Conservation (phyloP, 2,113 vertebrate species). For the Perca fluviatilis region DNA sequence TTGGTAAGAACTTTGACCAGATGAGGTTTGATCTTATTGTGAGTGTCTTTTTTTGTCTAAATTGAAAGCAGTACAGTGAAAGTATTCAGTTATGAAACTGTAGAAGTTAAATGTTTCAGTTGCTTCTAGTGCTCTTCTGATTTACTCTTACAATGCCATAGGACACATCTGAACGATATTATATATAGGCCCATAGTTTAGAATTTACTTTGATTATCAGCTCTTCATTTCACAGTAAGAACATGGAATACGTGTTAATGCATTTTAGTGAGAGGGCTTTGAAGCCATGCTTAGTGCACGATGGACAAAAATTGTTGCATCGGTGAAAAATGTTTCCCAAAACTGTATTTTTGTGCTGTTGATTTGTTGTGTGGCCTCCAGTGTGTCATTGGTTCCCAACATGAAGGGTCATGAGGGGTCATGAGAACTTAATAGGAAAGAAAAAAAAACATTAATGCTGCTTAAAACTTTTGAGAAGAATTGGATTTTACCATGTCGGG, state of each 20-base stretch:
- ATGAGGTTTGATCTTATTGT: not conserved
- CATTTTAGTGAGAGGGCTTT: not conserved
- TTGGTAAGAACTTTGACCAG: conserved; percentile 53
- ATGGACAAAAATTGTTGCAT: not conserved
- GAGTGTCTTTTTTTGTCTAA: conserved; percentile 11
- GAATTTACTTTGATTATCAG: not conserved
- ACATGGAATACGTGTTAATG: not conserved
- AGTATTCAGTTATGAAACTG: not conserved
- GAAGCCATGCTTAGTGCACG: not conserved
- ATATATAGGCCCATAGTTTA: not conserved
- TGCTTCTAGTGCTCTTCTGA: not conserved
- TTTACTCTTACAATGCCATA: not conserved
- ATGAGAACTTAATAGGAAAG: not conserved
- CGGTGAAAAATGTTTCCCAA: not conserved
- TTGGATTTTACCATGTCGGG: not conserved
- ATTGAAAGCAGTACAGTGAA: not conserved
- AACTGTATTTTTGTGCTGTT: not conserved
- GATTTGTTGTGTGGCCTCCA: not conserved
- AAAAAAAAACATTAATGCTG: not conserved
- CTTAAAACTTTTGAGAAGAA: not conserved
- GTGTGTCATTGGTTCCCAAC: not conserved
- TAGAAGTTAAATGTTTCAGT: not conserved
- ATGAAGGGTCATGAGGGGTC: not conserved
- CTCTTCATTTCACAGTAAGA: not conserved
- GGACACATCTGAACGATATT: not conserved